These are phyloP conservation scores for Babyrousa celebensis DNA, from an alignment of 2,797 vertebrate genomes.

Conservation along the genomic window DNA sequence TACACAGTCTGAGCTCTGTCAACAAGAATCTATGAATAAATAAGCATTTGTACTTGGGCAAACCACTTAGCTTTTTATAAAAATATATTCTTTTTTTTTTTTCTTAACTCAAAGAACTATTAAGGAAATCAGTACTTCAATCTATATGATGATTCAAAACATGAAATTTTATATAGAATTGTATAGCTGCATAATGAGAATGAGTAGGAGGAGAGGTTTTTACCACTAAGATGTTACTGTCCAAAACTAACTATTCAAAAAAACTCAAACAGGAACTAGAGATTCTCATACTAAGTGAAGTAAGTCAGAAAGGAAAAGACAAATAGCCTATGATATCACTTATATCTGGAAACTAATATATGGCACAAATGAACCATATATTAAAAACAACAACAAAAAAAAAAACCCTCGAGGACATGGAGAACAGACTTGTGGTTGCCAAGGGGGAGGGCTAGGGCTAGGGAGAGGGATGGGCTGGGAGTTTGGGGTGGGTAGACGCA, in stretches of 20 bases:
- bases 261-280: no score
- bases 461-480: no score
- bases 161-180: background rate
- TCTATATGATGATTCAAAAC: background rate
- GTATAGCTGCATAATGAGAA: background rate
- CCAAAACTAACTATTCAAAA: background rate
- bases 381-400: no score
- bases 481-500: no score
- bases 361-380: no score
- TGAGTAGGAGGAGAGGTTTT: background rate
- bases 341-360: no score
- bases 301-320: no score
- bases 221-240: background rate
- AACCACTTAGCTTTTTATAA: background rate
- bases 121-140: background rate
- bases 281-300: no score
- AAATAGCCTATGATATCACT: no score
- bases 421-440: no score
- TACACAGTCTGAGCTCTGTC: background rate
- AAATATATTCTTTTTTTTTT: background rate
- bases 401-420: no score
- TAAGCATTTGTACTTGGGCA: background rate
- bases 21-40: background rate
- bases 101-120: background rate
- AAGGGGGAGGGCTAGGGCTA: no score